Conservation (phyloP, 2,888 invertebrate genomes). For the Elegia similella region DNA sequence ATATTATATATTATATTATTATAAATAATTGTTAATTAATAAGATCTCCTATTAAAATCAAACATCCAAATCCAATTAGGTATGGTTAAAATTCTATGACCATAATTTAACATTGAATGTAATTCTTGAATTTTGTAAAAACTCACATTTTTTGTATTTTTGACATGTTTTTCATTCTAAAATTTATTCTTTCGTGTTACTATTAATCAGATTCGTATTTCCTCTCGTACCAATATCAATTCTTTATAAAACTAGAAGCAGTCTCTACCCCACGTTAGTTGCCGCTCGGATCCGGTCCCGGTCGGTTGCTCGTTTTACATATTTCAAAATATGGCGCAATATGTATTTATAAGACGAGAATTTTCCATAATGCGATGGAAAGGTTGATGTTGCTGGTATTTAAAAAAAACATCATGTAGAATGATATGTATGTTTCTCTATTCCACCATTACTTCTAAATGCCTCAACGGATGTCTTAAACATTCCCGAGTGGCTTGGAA, state of each 20-base stretch:
- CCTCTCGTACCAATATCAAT: neutral
- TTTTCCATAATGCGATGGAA: slow-evolving; percentile 36
- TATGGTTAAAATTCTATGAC: no score
- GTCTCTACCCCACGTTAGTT: slow-evolving; percentile 72
- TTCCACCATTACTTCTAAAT: no score
- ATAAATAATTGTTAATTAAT: no score
- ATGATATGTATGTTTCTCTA: no score
- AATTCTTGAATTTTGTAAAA: no score
- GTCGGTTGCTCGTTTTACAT: slow-evolving; percentile 38
- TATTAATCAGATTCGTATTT: neutral
- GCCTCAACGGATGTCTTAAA: no score
- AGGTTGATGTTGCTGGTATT: slow-evolving; percentile 6
- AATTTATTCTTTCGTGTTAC: neutral
- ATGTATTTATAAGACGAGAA: slow-evolving; percentile 31
- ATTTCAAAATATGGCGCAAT: slow-evolving; percentile 57
- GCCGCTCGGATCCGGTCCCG: slow-evolving; percentile 36
- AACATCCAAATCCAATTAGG: no score
- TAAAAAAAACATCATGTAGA: neutral
- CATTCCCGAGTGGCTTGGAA: no score
- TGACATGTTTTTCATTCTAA: neutral
- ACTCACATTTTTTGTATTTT: neutral
- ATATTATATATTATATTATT: no score
- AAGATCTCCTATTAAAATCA: no score
- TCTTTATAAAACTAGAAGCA: slow-evolving; percentile 17
- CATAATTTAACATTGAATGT: no score